Percentiles rank a stretch among this genome's conserved stretches.
These are phyloP conservation scores for Lasioglossum pauxillum DNA, from an alignment of 2,888 invertebrate genomes.

Conservation along the genomic window DNA sequence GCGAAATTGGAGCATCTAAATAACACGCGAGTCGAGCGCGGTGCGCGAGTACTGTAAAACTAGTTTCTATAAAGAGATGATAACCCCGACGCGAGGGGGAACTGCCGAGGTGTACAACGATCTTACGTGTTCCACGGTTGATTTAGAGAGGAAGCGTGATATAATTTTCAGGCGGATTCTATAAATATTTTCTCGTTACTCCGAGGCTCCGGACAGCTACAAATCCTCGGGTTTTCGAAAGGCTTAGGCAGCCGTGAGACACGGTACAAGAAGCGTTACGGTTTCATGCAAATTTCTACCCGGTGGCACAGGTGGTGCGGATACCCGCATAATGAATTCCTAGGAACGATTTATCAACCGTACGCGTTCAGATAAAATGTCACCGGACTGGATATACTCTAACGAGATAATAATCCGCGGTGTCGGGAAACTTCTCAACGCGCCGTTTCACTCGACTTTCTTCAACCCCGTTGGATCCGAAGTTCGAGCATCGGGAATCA, in stretches of 20 bases:
- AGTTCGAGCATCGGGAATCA: not conserved
- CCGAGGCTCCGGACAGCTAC: not conserved
- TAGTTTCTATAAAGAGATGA: slow-evolving; percentile 12
- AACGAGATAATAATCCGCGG: slow-evolving; percentile 9
- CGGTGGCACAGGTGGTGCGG: slow-evolving; percentile 7
- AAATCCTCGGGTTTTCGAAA: not conserved
- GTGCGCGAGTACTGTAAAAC: not conserved
- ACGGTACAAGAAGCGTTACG: slow-evolving; percentile 8
- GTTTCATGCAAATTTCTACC: slow-evolving; percentile 9
- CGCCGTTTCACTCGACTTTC: slow-evolving; percentile 8
- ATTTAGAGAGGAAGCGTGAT: slow-evolving; percentile 1
- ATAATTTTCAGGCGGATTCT: not conserved
- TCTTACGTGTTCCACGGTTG: not conserved
- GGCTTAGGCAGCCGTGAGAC: not conserved
- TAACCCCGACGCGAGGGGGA: slow-evolving; percentile 3
- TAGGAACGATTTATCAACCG: slow-evolving; percentile 5
- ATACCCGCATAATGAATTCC: slow-evolving; percentile 5
- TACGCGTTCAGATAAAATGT: not conserved
- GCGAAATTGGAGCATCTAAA: slow-evolving; percentile 29
- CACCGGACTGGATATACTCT: not conserved
- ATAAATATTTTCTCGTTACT: not conserved
- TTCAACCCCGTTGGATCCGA: not conserved
- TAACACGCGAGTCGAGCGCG: not conserved
- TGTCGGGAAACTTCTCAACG: not conserved
- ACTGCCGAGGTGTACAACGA: not conserved